Evolutionary conservation across 2,888 invertebrate species (phyloP).

Genomic region (Stictocephala bisonia): DNA sequence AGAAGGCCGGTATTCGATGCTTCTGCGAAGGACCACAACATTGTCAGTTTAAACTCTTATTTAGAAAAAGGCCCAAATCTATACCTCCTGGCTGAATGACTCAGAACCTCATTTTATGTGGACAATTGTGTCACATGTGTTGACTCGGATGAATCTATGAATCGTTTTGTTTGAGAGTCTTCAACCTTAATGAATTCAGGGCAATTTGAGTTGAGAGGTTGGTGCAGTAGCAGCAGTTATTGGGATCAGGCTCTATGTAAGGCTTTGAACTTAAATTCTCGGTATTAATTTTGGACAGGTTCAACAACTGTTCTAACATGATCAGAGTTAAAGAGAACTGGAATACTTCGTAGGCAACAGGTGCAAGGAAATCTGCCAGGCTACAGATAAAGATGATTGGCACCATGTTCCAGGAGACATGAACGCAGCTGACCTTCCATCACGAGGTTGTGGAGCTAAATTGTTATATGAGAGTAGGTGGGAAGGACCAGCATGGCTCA

Average conservation of each 20-base stretch:
- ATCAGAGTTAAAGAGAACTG: constrained; percentile 36
- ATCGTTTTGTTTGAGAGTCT: too few species aligned
- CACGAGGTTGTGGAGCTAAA: constrained; percentile 38
- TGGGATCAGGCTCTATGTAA: constrained; percentile 42
- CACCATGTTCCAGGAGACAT: constrained; percentile 24
- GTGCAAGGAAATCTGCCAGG: constrained; percentile 30
- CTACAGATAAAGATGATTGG: constrained; percentile 26
- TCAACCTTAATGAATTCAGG: too few species aligned
- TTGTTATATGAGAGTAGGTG: neutral
- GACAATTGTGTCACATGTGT: too few species aligned
- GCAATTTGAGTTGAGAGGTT: too few species aligned
- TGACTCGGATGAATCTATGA: too few species aligned
- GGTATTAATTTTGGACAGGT: constrained; percentile 40
- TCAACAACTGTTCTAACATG: constrained; percentile 42
- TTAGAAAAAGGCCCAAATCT: too few species aligned
- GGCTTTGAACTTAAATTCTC: neutral
- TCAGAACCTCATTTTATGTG: too few species aligned
- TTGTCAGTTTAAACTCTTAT: too few species aligned
- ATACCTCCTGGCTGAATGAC: too few species aligned
- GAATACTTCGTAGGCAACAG: constrained; percentile 43
- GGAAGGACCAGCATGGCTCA: constrained; percentile 29
- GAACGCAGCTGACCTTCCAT: constrained; percentile 42
- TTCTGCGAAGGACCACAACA: too few species aligned
- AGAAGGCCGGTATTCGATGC: too few species aligned
- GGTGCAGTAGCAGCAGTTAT: constrained; percentile 59